phyloP scores from a whole-genome alignment of 92 coral and sea anemone genomes.

The Actinostola sp. region DNA sequence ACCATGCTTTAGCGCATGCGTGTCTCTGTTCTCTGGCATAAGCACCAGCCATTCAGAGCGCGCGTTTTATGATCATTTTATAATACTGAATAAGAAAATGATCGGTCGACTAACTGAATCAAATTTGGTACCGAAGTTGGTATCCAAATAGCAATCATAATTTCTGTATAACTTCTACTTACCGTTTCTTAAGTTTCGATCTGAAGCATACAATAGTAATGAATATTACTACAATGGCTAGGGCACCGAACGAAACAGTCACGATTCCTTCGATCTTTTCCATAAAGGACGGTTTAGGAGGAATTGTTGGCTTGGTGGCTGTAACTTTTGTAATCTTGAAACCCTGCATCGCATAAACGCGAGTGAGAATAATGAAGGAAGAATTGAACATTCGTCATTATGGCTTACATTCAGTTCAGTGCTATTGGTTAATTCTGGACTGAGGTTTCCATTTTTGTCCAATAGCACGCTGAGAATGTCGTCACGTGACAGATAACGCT shows the following conservation, averaged over 20 bases:
- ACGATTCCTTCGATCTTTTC: conserved; percentile 55
- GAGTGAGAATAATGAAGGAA: no score
- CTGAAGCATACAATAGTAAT: conserved; percentile 37
- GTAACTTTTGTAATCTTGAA: conserved; percentile 55
- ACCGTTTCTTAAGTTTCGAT: conserved; percentile 35
- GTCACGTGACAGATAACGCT: conserved; percentile 56
- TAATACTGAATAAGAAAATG: no score
- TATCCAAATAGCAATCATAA: no score
- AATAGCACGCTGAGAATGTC: conserved; percentile 43
- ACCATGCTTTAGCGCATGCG: no score
- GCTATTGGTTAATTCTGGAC: conserved; percentile 55
- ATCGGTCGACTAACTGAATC: no score
- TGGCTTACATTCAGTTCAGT: conserved; percentile 58
- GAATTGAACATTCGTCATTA: no score
- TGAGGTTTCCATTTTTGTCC: conserved; percentile 69
- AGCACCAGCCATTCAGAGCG: no score
- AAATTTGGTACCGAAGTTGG: no score
- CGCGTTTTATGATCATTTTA: no score
- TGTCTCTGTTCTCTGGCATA: no score
- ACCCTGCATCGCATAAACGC: conserved; percentile 32
- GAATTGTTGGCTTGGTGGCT: conserved; percentile 51
- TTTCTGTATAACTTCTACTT: no score
- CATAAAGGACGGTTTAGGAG: conserved; percentile 48
- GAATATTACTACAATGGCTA: conserved; percentile 28
- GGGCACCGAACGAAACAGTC: conserved; percentile 22